phyloP scores from a whole-genome alignment of 2,888 invertebrate species.

The Aporophyla nigra region DNA sequence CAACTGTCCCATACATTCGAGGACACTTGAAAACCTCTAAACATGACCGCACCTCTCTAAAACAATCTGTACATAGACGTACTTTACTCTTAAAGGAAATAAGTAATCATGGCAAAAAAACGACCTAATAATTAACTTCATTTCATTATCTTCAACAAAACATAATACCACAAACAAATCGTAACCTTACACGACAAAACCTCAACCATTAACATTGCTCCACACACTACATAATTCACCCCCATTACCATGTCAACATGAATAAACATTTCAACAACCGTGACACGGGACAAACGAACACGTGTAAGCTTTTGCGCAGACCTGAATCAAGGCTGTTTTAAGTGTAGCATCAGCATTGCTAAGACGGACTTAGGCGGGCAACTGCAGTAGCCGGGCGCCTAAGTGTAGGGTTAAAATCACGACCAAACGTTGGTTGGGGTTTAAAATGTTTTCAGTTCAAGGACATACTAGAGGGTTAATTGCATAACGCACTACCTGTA shows the following conservation, averaged over 20 bases:
- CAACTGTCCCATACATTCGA: too few species aligned
- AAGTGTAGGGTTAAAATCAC: too few species aligned
- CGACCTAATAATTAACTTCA: not conserved
- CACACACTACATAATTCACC: slow-evolving; percentile 27
- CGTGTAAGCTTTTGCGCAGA: slow-evolving; percentile 20
- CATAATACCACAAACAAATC: slow-evolving; percentile 15
- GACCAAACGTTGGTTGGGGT: too few species aligned
- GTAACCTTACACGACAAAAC: not conserved
- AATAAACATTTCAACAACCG: slow-evolving; percentile 43
- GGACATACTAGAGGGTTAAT: not conserved
- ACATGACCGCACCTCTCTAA: not conserved
- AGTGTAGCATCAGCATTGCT: too few species aligned
- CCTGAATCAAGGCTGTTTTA: not conserved
- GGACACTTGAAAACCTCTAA: not conserved
- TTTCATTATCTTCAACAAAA: slow-evolving; percentile 17
- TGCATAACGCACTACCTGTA: too few species aligned
- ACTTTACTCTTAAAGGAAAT: not conserved
- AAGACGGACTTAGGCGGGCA: too few species aligned
- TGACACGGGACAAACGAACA: slow-evolving; percentile 23
- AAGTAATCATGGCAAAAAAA: not conserved
- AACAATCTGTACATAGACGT: not conserved
- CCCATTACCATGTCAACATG: slow-evolving; percentile 31
- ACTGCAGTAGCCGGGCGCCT: too few species aligned
- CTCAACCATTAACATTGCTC: slow-evolving; percentile 23
- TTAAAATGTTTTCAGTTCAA: not conserved